phyloP scores from a whole-genome alignment of 2,797 vertebrate genomes.

The Bryconaethiops microstoma region DNA sequence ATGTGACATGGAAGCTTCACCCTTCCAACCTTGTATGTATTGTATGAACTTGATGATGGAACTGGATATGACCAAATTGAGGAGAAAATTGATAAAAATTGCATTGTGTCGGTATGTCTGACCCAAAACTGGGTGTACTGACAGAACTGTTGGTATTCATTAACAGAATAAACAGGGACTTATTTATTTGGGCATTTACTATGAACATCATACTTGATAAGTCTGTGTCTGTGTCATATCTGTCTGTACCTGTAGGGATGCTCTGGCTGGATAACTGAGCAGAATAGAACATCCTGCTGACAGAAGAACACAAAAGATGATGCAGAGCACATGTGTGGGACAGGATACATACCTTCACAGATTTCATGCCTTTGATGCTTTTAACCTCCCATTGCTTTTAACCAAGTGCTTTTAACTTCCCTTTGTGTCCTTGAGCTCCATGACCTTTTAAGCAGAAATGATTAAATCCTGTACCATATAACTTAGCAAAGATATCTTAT shows the following conservation, averaged over 20 bases:
- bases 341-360: not conserved
- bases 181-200: no score
- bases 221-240: not conserved
- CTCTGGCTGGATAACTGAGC: not conserved
- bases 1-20: no score
- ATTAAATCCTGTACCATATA: conserved; percentile 40
- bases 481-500: conserved; percentile 33
- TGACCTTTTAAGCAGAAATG: conserved; percentile 39
- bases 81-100: no score
- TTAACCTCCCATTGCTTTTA: not conserved
- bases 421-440: conserved; percentile 12
- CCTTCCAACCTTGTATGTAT: no score
- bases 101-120: no score
- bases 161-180: no score
- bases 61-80: no score
- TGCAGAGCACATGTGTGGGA: conserved; percentile 3
- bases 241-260: not conserved
- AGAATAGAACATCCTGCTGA: not conserved
- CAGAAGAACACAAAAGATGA: not conserved
- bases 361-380: conserved; percentile 33
- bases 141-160: no score
- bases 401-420: not conserved
- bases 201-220: not conserved
- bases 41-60: no score
- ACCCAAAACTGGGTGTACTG: no score